Evolutionary conservation across 2,888 invertebrate genomes (phyloP).

Genomic region (Bellardia pandia): DNA sequence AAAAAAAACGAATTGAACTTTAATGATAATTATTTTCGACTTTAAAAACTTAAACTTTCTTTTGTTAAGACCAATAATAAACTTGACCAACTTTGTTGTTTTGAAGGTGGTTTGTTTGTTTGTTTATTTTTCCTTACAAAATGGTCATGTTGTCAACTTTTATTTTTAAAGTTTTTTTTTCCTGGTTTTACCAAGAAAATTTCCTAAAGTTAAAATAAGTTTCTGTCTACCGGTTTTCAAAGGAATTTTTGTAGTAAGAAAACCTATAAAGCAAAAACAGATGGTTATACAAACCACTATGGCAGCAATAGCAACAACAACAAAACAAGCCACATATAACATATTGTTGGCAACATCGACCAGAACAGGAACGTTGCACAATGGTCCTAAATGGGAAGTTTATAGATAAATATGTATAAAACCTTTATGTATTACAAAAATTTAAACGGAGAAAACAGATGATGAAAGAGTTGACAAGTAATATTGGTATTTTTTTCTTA

Average conservation of each 20-base stretch:
- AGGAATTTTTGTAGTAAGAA: conserved; percentile 39
- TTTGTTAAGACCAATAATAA: conserved; percentile 55
- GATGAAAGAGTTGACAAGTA: no score
- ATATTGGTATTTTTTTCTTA: no score
- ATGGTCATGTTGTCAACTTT: conserved; percentile 70
- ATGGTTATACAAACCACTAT: conserved; percentile 3
- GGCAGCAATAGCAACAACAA: not conserved
- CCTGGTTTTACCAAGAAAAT: conserved; percentile 19
- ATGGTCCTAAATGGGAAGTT: not conserved
- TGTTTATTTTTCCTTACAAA: conserved; percentile 56
- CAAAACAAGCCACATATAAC: not conserved
- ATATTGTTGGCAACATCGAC: conserved; percentile 30
- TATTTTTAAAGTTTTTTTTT: conserved; percentile 41
- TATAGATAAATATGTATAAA: not conserved
- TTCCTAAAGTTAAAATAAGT: conserved; percentile 52
- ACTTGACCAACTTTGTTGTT: conserved; percentile 74
- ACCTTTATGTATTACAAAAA: no score
- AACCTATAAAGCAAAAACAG: conserved; percentile 42
- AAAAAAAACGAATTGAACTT: conserved; percentile 46
- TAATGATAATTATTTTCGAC: conserved; percentile 68
- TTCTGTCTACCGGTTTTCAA: conserved; percentile 54
- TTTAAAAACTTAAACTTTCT: conserved; percentile 62
- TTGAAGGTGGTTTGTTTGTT: conserved; percentile 37
- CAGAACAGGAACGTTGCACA: not conserved
- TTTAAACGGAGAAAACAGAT: no score